Evolutionary conservation across 2,888 invertebrate species (phyloP), one percentile per base, ranked within the genome.

Genomic region (Philhelius pedissequus): DNA sequence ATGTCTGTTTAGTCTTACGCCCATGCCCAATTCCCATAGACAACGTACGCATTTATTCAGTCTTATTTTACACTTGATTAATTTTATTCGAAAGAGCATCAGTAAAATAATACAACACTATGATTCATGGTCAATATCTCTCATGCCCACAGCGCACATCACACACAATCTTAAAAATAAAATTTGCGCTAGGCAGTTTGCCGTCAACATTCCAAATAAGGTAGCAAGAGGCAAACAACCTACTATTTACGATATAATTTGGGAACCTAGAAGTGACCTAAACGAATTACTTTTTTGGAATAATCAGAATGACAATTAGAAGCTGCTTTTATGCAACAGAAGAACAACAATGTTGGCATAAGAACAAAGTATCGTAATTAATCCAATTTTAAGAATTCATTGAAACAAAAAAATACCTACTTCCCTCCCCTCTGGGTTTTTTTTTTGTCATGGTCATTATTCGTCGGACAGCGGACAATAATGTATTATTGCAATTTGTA

Each of bases 41-140:
- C 35, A 13, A 25, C 25, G 20, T n/a, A 60, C 64, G 32, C 64
- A 48, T 50, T 58, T 11, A 38, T 15, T 71, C 54, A 77, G 71
- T 35, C 54, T 73, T 7, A 60, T 54, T 73, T 74, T 73, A 73
- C 73, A 78, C 78, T 52, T 74, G 52, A 18, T 18, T n/a, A 60
- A 5, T 73, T 64, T 62, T 6, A 20, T 22, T 43, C 60, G 22
- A 30, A 54, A 62, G 35, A 60, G 56, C 56, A 64, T 58, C 62
- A 69, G 35, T 27, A 35, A 50, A 64, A 54, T 15, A 66, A 40
- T 18, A 68, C 25, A 60, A 68, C 8, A 52, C 81, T 64, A 64
- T 83, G 83, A 83, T 83, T 83, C 83, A 83, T 78, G 83, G 83
- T 83, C 83, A 83, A 78, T 83, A 83, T 74, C 74, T 64, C 74